A percentile compares a stretch with the other conserved stretches of the same genome.
These are phyloP conservation scores for Neolamprologus brichardi DNA, from an alignment of 2,113 vertebrate genomes.

Conservation along the genomic window DNA sequence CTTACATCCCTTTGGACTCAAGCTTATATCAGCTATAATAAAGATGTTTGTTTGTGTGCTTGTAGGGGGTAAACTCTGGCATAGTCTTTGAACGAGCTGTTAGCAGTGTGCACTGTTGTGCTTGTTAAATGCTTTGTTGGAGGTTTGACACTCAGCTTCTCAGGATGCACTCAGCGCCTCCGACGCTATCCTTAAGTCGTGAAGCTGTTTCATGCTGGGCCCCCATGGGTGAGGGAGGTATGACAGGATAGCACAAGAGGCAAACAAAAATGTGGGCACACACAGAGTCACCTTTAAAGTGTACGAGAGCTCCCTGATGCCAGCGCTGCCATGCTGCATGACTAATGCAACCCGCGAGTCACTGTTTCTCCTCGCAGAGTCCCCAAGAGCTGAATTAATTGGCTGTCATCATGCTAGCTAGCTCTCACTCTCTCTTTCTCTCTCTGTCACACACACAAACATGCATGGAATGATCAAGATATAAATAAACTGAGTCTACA, in stretches of 20 bases:
- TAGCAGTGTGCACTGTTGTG: conserved; percentile 38
- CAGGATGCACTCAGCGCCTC: conserved; percentile 23
- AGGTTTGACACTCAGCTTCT: conserved; percentile 52
- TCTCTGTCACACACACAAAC: not conserved
- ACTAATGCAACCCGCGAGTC: conserved; percentile 63
- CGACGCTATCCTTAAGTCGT: conserved; percentile 50
- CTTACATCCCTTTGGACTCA: conserved; percentile 11
- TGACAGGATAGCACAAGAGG: conserved; percentile 50
- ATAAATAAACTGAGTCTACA: conserved; percentile 58
- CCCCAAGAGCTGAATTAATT: conserved; percentile 72
- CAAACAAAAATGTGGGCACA: conserved; percentile 38
- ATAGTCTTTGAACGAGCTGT: conserved; percentile 49
- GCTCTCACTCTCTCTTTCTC: not conserved
- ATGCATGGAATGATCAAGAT: conserved; percentile 41
- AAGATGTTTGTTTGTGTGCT: conserved; percentile 40
- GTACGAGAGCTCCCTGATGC: conserved; percentile 53
- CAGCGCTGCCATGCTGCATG: conserved; percentile 58
- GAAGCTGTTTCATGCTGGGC: conserved; percentile 52
- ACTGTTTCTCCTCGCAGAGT: conserved; percentile 51
- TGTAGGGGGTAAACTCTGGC: conserved; percentile 24
- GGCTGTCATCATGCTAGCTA: conserved; percentile 61
- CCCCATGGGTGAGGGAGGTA: conserved; percentile 46
- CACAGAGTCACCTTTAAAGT: conserved; percentile 66
- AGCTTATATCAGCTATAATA: conserved; percentile 18
- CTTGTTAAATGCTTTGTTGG: conserved; percentile 63